phyloP scores from a whole-genome alignment of 2,797 vertebrate species.

The Crocidura indochinensis region DNA sequence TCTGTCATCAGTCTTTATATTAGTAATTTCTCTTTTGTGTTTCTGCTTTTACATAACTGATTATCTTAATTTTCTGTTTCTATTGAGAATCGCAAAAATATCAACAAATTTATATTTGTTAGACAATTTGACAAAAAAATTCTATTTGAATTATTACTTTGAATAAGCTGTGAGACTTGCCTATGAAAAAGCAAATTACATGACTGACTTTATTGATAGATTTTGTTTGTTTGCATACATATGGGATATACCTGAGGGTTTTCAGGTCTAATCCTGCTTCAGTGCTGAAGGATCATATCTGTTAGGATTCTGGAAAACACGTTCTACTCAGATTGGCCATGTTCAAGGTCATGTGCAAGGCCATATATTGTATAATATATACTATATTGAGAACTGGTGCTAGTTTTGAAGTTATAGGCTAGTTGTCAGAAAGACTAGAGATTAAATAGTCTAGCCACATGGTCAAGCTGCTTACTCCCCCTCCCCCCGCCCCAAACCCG shows the following conservation, averaged over 20 bases:
- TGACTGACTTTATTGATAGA: background rate
- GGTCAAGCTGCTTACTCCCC: too few relatives aligned
- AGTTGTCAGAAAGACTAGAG: background rate
- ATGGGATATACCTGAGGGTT: too few relatives aligned
- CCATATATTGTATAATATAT: too few relatives aligned
- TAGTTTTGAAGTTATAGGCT: background rate
- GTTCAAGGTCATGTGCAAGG: too few relatives aligned
- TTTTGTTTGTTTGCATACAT: too few relatives aligned
- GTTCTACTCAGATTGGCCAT: too few relatives aligned
- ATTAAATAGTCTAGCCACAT: background rate
- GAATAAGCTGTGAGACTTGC: background rate
- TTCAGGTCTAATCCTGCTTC: too few relatives aligned
- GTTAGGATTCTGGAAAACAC: too few relatives aligned
- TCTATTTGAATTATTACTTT: background rate
- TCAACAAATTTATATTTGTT: background rate
- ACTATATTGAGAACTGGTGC: background rate
- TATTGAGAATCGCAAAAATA: background rate
- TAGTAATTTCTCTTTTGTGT: constrained; percentile 8
- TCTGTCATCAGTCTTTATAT: background rate
- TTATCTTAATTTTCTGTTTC: background rate
- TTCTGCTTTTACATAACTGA: background rate
- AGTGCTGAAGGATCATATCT: too few relatives aligned
- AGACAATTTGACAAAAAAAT: background rate
- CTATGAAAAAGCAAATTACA: background rate
- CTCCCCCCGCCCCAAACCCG: too few relatives aligned